Evolutionary conservation across 2,797 vertebrate genomes (phyloP).

Genomic region (Muscicapa comitata): DNA sequence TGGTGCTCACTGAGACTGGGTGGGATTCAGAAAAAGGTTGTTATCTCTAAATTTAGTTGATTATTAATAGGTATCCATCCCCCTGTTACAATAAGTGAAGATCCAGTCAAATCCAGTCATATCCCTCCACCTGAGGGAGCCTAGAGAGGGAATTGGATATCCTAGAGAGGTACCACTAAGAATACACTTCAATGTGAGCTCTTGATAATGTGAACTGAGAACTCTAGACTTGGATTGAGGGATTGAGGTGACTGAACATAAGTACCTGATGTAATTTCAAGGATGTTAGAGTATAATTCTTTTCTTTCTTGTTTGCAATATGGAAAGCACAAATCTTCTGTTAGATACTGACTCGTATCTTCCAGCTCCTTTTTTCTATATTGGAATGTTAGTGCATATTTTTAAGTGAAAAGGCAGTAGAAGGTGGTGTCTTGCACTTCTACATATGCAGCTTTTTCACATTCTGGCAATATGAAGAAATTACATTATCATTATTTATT

Average conservation of each 20-base stretch:
- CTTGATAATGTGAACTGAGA: background rate
- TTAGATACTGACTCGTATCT: background rate
- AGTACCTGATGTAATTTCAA: background rate
- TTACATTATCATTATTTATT: background rate
- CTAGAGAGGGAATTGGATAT: background rate
- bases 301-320: background rate
- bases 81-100: background rate
- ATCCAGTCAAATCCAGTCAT: background rate
- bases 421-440: background rate
- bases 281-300: background rate
- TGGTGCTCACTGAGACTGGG: background rate
- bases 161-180: background rate
- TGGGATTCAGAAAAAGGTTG: background rate
- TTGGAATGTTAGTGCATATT: background rate
- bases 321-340: background rate
- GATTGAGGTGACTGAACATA: background rate
- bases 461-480: background rate
- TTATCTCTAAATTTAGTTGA: background rate
- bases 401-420: background rate
- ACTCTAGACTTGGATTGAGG: background rate
- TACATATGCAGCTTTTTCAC: rapidly evolving
- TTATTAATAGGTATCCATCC: background rate
- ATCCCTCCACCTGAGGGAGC: background rate
- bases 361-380: background rate
- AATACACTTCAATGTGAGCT: background rate